Percentiles rank a stretch among this genome's conserved stretches.
These are phyloP conservation scores for Mionectes macconnelli DNA, from an alignment of 2,113 vertebrate species.

Conservation along the genomic window DNA sequence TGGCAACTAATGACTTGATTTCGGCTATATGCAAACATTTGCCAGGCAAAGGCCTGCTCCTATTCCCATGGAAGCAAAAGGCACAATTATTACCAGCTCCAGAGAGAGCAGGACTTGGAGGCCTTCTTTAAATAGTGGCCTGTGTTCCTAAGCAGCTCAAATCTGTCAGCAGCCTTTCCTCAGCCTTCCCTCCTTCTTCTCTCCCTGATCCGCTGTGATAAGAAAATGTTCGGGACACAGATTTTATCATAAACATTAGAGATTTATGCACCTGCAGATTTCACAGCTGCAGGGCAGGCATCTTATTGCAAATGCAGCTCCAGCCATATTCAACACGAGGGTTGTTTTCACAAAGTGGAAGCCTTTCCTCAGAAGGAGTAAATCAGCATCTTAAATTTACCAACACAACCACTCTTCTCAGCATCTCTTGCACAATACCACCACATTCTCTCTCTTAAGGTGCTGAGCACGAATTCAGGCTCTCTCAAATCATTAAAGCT, in stretches of 20 bases:
- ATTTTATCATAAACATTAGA: constrained; percentile 15
- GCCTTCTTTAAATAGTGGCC: constrained; percentile 28
- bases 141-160: constrained; percentile 7
- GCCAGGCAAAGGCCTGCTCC: neutral
- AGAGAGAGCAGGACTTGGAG: neutral
- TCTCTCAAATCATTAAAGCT: neutral
- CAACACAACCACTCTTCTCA: neutral
- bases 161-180: constrained; percentile 13
- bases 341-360: neutral
- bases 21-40: constrained; percentile 55
- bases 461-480: neutral
- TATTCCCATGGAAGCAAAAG: constrained; percentile 35
- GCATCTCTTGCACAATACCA: neutral
- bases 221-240: neutral
- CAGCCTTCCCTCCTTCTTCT: neutral
- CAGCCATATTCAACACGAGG: neutral
- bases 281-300: constrained; percentile 51
- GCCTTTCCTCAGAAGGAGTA: neutral
- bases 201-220: neutral
- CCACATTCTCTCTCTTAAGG: neutral
- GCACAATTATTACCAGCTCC: constrained; percentile 44
- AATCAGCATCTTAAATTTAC: constrained; percentile 7
- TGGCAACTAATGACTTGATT: constrained; percentile 64
- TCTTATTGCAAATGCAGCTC: neutral
- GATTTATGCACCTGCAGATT: constrained; percentile 49